A percentile compares a stretch with the other conserved stretches of the same genome.
These are phyloP conservation scores for Micropoecilia bifurca DNA, from an alignment of 2,797 vertebrate species.

Conservation along the genomic window DNA sequence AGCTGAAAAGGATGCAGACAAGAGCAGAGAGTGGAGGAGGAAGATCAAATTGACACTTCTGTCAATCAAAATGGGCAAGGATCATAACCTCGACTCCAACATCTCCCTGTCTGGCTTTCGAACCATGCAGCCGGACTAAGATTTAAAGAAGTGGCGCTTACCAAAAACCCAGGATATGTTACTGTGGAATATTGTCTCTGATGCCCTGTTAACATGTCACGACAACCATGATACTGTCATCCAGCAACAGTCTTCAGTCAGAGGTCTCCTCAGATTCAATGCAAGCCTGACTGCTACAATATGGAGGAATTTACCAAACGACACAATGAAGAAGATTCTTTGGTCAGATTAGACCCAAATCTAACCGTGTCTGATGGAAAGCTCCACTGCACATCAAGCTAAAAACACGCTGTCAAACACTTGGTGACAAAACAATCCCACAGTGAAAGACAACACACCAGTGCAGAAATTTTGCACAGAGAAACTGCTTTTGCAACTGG, in stretches of 20 bases:
- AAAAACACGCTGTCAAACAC: not conserved
- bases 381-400: not conserved
- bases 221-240: too few relatives aligned
- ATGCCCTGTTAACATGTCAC: not conserved
- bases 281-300: too few relatives aligned
- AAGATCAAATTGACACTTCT: not conserved
- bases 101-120: too few relatives aligned
- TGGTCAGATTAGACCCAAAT: not conserved
- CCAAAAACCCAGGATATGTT: not conserved
- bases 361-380: not conserved
- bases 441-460: not conserved
- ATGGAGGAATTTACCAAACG: not conserved
- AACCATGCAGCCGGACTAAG: not conserved
- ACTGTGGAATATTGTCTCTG: not conserved
- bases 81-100: not conserved
- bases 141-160: not conserved
- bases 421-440: constrained; percentile 2
- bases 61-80: not conserved
- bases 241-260: too few relatives aligned
- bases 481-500: constrained; percentile 26
- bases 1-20: not conserved
- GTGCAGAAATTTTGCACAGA: not conserved
- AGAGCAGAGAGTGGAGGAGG: not conserved
- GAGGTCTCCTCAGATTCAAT: too few relatives aligned
- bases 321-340: not conserved